Evolutionary conservation across 2,113 vertebrate genomes (phyloP).

Genomic region (Syngnathus scovelli): DNA sequence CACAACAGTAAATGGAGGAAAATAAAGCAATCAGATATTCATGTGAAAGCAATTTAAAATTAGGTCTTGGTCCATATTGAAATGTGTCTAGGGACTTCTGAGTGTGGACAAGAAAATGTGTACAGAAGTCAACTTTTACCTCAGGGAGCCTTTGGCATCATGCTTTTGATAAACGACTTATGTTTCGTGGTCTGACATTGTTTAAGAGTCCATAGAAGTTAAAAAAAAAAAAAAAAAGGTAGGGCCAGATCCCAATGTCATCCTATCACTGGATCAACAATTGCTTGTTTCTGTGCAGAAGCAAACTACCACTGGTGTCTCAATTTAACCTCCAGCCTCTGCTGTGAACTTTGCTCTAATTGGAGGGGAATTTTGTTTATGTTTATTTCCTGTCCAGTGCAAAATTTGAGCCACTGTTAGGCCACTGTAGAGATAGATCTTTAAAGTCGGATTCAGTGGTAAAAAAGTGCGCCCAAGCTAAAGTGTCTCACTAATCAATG

Average conservation of each 20-base stretch:
- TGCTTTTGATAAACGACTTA: neutral
- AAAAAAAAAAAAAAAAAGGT: neutral
- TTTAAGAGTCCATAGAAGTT: neutral
- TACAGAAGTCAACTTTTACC: neutral
- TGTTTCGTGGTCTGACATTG: neutral
- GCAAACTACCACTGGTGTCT: neutral
- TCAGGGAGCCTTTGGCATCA: neutral
- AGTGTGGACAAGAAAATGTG: neutral
- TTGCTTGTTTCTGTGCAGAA: neutral
- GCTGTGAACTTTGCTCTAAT: slow-evolving; percentile 5
- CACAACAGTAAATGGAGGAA: neutral
- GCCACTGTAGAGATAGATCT: slow-evolving; percentile 28
- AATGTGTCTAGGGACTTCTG: neutral
- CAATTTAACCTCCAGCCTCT: neutral
- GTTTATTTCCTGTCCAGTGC: slow-evolving; percentile 26
- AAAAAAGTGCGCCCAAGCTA: slow-evolving; percentile 30
- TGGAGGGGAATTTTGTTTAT: slow-evolving; percentile 18
- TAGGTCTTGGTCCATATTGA: neutral
- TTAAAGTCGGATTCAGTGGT: slow-evolving; percentile 34
- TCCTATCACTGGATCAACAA: neutral
- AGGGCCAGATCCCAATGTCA: neutral
- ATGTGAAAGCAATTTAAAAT: neutral
- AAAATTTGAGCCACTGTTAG: slow-evolving; percentile 15
- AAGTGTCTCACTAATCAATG: slow-evolving; percentile 30
- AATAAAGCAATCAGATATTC: neutral